phyloP scores from a whole-genome alignment of 2,888 invertebrate species.

The Agrotis clavis region DNA sequence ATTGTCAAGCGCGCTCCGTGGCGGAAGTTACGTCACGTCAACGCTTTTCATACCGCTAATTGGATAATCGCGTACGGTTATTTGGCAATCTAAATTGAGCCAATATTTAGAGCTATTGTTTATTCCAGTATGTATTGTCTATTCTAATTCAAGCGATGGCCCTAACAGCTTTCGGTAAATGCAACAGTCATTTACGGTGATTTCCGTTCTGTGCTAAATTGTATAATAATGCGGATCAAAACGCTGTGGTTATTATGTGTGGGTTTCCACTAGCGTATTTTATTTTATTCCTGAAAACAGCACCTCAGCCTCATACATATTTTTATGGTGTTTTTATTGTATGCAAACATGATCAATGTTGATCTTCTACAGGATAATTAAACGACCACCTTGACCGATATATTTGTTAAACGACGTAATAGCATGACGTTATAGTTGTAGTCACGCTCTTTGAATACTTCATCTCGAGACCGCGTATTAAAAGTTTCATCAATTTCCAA shows the following conservation, averaged over 20 bases:
- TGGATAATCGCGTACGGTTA: slow-evolving; percentile 69
- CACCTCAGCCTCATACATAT: slow-evolving; percentile 8
- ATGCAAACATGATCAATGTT: neutral
- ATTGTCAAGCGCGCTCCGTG: slow-evolving; percentile 42
- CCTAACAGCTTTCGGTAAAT: slow-evolving; percentile 27
- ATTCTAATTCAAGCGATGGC: slow-evolving; percentile 21
- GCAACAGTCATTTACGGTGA: slow-evolving; percentile 53
- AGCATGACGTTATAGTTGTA: neutral
- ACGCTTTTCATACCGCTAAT: slow-evolving; percentile 69
- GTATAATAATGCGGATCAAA: slow-evolving; percentile 25
- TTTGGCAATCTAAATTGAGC: slow-evolving; percentile 63
- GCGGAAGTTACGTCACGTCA: slow-evolving; percentile 64
- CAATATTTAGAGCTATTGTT: slow-evolving; percentile 63
- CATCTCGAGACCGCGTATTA: neutral
- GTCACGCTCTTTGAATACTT: slow-evolving; percentile 12
- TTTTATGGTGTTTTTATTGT: slow-evolving; percentile 12
- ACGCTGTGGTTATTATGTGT: neutral
- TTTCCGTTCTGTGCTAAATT: slow-evolving; percentile 16
- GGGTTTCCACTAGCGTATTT: no score
- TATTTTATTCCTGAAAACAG: neutral
- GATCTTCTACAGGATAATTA: slow-evolving; percentile 8
- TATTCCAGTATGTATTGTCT: slow-evolving; percentile 55
- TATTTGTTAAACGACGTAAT: slow-evolving; percentile 21
- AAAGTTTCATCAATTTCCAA: slow-evolving; percentile 18
- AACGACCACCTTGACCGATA: slow-evolving; percentile 8